phyloP scores from a whole-genome alignment of 1,140 invertebrate genomes.

The Cotesia chilonis region DNA sequence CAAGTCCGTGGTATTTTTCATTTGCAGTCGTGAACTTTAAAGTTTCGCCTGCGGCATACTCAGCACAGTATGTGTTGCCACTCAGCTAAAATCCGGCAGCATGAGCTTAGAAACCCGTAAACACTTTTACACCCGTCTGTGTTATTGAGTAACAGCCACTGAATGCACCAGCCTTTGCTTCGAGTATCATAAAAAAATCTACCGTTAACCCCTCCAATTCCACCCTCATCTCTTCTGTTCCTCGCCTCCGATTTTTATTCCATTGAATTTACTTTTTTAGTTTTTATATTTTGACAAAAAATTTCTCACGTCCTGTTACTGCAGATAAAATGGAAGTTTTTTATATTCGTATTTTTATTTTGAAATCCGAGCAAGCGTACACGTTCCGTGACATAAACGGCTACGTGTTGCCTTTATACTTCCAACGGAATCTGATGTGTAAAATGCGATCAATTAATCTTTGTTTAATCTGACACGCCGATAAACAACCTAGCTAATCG shows the following conservation, averaged over 20 bases:
- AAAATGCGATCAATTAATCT: slow-evolving; percentile 27
- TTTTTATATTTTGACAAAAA: no score
- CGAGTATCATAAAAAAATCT: slow-evolving; percentile 13
- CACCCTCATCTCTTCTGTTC: neutral
- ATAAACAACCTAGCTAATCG: slow-evolving; percentile 15
- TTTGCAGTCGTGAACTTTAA: slow-evolving; percentile 29
- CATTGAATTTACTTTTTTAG: neutral
- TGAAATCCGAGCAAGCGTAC: no score
- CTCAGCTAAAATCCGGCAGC: neutral
- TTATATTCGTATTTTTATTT: neutral
- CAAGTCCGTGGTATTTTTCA: slow-evolving; percentile 28
- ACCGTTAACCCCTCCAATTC: neutral
- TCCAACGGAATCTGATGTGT: neutral
- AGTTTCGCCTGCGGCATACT: slow-evolving; percentile 22
- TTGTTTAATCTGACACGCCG: slow-evolving; percentile 23
- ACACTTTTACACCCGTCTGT: slow-evolving; percentile 20
- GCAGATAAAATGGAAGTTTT: neutral
- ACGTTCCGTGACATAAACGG: no score
- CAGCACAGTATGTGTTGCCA: neutral
- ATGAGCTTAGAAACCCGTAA: slow-evolving; percentile 31
- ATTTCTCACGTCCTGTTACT: no score
- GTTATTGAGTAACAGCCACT: slow-evolving; percentile 15
- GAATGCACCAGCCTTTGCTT: slow-evolving; percentile 9
- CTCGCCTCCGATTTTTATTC: neutral
- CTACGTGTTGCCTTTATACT: neutral